Conservation (phyloP, 2,797 vertebrate species). For the Benthosema pterotum region DNA sequence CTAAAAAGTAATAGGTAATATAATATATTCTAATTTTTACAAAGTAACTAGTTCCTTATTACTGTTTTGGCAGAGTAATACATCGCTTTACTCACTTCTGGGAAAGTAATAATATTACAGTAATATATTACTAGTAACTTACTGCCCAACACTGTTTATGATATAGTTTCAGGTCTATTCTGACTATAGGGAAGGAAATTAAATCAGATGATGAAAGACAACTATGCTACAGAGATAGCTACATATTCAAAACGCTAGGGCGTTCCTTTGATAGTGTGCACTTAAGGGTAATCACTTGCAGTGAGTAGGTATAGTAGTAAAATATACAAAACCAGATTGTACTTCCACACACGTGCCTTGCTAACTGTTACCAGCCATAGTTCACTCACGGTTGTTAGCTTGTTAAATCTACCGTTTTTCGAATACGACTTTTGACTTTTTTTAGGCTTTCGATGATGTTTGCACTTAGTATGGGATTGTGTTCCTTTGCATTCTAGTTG, state of each 20-base stretch:
- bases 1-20: too few species aligned
- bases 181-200: neutral
- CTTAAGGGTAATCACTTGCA: constrained; percentile 42
- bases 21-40: too few species aligned
- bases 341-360: constrained; percentile 47
- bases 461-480: constrained; percentile 52
- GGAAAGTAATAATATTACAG: too few species aligned
- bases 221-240: too few species aligned
- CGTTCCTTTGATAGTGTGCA: constrained; percentile 21
- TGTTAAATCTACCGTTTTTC: too few species aligned
- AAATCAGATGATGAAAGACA: too few species aligned
- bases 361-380: constrained; percentile 22
- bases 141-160: neutral
- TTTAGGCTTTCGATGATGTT: constrained; percentile 28
- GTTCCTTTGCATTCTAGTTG: constrained; percentile 28
- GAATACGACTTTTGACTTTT: too few species aligned
- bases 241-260: constrained; percentile 20
- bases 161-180: constrained; percentile 30
- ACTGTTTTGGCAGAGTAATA: too few species aligned
- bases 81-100: too few species aligned
- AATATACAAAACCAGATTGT: constrained; percentile 20
- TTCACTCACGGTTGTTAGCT: neutral
- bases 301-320: constrained; percentile 39
- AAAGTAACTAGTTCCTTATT: too few species aligned
- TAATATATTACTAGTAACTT: too few species aligned